Conservation (phyloP, 2,888 invertebrate genomes). For the Mactromeris polynyma region DNA sequence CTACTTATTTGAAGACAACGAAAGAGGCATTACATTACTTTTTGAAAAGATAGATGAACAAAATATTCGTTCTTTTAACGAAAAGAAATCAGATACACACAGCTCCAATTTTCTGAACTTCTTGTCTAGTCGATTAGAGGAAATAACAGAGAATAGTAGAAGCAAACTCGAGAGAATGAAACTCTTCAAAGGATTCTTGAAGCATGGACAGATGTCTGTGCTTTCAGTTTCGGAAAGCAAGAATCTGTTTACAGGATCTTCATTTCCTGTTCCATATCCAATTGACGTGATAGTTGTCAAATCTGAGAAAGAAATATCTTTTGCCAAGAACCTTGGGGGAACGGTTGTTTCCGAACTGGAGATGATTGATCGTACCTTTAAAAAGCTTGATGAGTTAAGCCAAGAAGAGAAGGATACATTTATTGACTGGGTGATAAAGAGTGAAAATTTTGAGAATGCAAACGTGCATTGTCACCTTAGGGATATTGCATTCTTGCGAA, state of each 20-base stretch:
- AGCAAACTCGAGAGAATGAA: background rate
- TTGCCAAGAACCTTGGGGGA: conserved; percentile 7
- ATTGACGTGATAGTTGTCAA: background rate
- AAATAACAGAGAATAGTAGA: background rate
- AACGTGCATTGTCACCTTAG: background rate
- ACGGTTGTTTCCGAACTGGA: background rate
- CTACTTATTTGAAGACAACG: background rate
- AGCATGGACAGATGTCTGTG: background rate
- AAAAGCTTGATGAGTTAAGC: background rate
- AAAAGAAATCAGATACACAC: background rate
- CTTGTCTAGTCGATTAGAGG: background rate
- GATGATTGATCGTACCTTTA: background rate
- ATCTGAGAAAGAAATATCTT: background rate
- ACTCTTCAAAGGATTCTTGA: background rate
- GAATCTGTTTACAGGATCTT: background rate
- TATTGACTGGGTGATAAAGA: conserved; percentile 4
- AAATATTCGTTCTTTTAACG: background rate
- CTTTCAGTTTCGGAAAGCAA: background rate
- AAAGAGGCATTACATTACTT: background rate
- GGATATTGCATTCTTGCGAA: background rate
- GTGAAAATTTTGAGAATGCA: background rate
- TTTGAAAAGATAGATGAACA: background rate
- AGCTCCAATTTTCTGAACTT: background rate
- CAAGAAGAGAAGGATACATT: background rate
- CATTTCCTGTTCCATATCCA: conserved; percentile 9